These are phyloP conservation scores for Cyprinodon variegatus DNA, from an alignment of 2,113 vertebrate genomes.

Conservation along the genomic window DNA sequence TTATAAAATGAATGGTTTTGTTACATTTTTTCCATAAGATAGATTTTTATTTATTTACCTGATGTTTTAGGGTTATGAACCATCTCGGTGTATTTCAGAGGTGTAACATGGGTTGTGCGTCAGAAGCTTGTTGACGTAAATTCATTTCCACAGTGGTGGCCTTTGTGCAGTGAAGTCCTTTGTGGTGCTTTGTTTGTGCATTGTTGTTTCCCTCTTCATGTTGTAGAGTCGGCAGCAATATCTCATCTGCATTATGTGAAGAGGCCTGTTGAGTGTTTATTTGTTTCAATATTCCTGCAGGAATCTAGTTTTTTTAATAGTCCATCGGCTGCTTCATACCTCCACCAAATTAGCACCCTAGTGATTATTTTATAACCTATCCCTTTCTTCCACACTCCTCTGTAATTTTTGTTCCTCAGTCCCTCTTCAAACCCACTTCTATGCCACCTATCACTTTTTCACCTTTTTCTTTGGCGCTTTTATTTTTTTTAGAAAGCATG, in stretches of 20 bases:
- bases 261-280: conserved; percentile 69
- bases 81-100: conserved; percentile 32
- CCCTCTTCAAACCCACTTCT: conserved; percentile 16
- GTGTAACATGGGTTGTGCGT: conserved; percentile 28
- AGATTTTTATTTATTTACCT: neutral
- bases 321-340: conserved; percentile 47
- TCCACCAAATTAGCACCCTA: conserved; percentile 57
- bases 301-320: conserved; percentile 61
- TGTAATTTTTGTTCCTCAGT: conserved; percentile 45
- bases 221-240: conserved; percentile 56
- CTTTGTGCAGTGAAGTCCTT: conserved; percentile 36
- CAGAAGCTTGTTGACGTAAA: conserved; percentile 59
- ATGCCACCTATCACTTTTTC: conserved; percentile 29
- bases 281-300: conserved; percentile 67
- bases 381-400: conserved; percentile 16
- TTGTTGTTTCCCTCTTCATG: conserved; percentile 64
- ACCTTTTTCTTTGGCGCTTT: conserved; percentile 12
- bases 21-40: conserved; percentile 1
- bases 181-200: conserved; percentile 54
- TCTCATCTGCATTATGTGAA: conserved; percentile 63
- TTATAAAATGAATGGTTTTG: neutral
- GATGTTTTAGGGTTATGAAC: conserved; percentile 9
- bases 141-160: conserved; percentile 48
- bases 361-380: conserved; percentile 51
- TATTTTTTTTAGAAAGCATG: conserved; percentile 22